Percentiles rank a stretch among this genome's conserved stretches.
Conservation (phyloP, 2,888 invertebrate species). For the Zaprionus lineosus region DNA sequence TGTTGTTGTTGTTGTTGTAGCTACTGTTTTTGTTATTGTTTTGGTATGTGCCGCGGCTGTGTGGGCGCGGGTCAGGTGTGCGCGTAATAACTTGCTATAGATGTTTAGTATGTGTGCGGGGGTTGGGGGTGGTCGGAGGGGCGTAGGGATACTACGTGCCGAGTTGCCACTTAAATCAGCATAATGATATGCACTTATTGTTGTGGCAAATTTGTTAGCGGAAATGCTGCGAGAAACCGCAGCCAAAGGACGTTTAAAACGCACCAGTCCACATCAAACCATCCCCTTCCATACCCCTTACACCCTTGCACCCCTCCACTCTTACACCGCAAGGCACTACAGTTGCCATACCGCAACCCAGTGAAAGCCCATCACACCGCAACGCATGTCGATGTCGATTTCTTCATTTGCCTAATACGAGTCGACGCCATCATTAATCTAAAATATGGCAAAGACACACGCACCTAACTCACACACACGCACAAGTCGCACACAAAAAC, state of each 20-base stretch:
- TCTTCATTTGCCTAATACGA: conserved; percentile 77
- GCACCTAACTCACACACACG: too few relatives aligned
- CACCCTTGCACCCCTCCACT: background rate
- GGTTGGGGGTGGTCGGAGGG: background rate
- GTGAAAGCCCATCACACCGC: conserved; percentile 1
- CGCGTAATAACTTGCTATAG: conserved; percentile 70
- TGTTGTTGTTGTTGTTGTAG: background rate
- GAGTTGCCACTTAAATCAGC: conserved; percentile 72
- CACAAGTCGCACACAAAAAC: conserved; percentile 18
- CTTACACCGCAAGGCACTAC: too few relatives aligned
- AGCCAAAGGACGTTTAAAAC: conserved; percentile 31
- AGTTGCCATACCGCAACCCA: background rate
- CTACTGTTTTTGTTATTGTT: conserved; percentile 2
- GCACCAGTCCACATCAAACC: too few relatives aligned
- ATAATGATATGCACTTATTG: conserved; percentile 76
- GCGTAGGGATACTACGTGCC: conserved; percentile 38
- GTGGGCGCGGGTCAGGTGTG: conserved; percentile 62
- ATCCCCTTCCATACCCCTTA: too few relatives aligned
- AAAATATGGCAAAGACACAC: conserved; percentile 74
- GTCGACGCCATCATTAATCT: conserved; percentile 75
- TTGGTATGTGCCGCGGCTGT: conserved; percentile 5
- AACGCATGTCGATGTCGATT: conserved; percentile 69
- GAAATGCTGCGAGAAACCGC: conserved; percentile 71
- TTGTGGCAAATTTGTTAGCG: conserved; percentile 76
- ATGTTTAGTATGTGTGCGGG: conserved; percentile 34